Conservation (phyloP, 2,888 invertebrate genomes). For the Ectropis crepuscularia region DNA sequence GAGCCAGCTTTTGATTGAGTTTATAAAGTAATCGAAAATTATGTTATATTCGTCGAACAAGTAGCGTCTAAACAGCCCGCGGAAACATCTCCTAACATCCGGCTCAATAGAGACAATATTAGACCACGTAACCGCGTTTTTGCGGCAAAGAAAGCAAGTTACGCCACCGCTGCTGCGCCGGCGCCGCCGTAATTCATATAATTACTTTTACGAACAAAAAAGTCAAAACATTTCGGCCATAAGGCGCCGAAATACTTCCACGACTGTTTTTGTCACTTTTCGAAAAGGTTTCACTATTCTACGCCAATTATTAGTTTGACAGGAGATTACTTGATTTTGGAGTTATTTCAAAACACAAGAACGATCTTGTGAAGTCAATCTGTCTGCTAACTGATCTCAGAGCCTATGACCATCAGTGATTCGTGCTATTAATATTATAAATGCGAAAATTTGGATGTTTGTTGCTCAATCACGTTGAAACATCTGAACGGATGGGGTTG, state of each 20-base stretch:
- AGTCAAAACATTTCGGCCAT: slow-evolving; percentile 21
- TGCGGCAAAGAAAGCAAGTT: slow-evolving; percentile 46
- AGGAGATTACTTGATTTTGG: slow-evolving; percentile 16
- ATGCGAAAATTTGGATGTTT: too few species aligned
- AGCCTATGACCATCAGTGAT: too few species aligned
- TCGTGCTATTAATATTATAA: too few species aligned
- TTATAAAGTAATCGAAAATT: too few species aligned
- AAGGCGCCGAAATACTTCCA: slow-evolving; percentile 18
- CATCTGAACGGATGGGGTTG: too few species aligned
- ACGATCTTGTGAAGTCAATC: too few species aligned
- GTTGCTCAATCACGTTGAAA: too few species aligned
- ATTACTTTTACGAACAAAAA: slow-evolving; percentile 42
- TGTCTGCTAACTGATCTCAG: too few species aligned
- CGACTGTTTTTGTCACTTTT: slow-evolving; percentile 18
- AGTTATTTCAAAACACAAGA: neutral
- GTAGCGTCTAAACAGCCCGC: neutral
- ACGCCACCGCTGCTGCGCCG: slow-evolving; percentile 30
- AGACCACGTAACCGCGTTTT: slow-evolving; percentile 43
- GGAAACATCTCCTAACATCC: slow-evolving; percentile 25
- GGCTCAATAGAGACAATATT: slow-evolving; percentile 35
- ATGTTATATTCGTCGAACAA: neutral
- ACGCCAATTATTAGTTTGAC: slow-evolving; percentile 14
- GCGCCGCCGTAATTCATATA: slow-evolving; percentile 42
- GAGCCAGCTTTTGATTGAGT: too few species aligned
- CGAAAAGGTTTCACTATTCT: slow-evolving; percentile 29